Evolutionary conservation across 2,113 vertebrate genomes (phyloP).

Genomic region (Pluvianellus socialis): DNA sequence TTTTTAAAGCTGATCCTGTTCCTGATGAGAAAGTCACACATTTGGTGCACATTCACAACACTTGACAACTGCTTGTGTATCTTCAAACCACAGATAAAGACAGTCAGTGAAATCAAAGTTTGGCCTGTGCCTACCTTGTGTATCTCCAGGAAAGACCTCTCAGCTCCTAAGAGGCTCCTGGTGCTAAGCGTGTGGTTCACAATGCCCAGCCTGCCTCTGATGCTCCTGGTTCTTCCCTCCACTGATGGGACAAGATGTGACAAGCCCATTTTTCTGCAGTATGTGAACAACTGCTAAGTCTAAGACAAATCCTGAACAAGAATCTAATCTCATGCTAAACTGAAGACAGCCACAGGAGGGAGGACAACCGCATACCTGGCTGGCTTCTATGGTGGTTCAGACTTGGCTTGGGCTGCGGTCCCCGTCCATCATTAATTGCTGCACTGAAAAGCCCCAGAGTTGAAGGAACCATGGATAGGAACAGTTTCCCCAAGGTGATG

Average conservation of each 20-base stretch:
- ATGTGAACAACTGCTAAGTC: neutral
- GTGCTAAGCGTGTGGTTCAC: neutral
- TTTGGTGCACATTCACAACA: neutral
- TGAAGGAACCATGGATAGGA: neutral
- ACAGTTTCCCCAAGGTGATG: neutral
- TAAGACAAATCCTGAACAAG: neutral
- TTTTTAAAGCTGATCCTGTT: neutral
- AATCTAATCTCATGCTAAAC: neutral
- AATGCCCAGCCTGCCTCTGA: neutral
- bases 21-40: neutral
- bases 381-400: neutral
- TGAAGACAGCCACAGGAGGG: neutral
- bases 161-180: neutral
- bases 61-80: neutral
- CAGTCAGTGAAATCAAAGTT: neutral
- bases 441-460: neutral
- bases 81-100: neutral
- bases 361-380: neutral
- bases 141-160: neutral
- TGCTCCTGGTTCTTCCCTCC: neutral
- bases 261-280: neutral
- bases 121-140: neutral
- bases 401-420: neutral
- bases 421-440: neutral
- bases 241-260: neutral